Evolutionary conservation across 2,113 vertebrate species (phyloP).

Genomic region (Neomonachus schauinslandi): DNA sequence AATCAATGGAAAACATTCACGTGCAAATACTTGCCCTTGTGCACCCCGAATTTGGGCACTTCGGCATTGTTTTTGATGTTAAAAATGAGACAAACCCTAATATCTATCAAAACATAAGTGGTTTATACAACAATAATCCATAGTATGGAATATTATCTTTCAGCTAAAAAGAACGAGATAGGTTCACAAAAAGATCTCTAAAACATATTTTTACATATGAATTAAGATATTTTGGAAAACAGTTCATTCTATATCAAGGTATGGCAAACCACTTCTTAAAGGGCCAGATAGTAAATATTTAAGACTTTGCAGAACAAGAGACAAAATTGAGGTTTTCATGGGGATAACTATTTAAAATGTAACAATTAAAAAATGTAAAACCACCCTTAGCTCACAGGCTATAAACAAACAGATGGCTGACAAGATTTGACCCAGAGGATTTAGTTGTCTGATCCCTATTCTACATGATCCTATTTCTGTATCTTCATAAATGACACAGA

Average conservation of each 20-base stretch:
- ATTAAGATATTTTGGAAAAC: not conserved
- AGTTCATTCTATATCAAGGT: not conserved
- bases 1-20: not conserved
- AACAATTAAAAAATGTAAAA: not conserved
- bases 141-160: not conserved
- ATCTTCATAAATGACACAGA: not conserved
- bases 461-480: not conserved
- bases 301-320: not conserved
- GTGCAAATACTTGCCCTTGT: not conserved
- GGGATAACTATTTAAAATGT: not conserved
- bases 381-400: not conserved
- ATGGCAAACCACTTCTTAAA: not conserved
- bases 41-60: not conserved
- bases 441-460: not conserved
- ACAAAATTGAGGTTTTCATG: not conserved
- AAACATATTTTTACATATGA: not conserved
- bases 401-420: not conserved
- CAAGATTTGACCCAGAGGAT: not conserved
- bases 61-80: not conserved
- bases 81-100: not conserved
- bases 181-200: not conserved
- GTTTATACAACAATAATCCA: not conserved
- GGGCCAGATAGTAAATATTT: not conserved
- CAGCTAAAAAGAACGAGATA: not conserved
- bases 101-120: not conserved